These are phyloP conservation scores for Reticulitermes speratus DNA, from an alignment of 1,140 invertebrate species.

Conservation along the genomic window DNA sequence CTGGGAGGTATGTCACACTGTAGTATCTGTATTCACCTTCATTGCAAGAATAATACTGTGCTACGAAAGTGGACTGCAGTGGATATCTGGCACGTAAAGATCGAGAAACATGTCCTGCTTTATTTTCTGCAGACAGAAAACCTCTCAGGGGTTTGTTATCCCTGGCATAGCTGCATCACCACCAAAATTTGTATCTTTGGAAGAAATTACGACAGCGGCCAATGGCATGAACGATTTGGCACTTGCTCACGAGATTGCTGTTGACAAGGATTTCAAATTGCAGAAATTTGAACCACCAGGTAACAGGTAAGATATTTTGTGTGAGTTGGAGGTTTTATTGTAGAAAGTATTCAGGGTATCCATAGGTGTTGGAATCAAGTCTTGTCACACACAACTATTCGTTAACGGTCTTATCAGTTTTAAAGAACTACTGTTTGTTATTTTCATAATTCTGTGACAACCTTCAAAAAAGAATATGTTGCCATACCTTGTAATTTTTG, in stretches of 20 bases:
- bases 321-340: neutral
- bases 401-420: no score
- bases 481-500: no score
- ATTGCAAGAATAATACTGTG: no score
- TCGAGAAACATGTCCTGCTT: neutral
- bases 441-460: no score
- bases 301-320: constrained; percentile 58
- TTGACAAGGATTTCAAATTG: constrained; percentile 88
- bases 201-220: constrained; percentile 86
- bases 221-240: constrained; percentile 91
- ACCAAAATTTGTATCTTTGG: constrained; percentile 84
- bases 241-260: constrained; percentile 92
- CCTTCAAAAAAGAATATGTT: no score
- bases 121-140: constrained; percentile 8
- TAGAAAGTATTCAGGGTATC: no score
- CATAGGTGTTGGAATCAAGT: no score
- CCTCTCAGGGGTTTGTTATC: neutral
- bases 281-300: constrained; percentile 75
- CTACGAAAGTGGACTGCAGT: no score
- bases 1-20: no score
- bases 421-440: no score
- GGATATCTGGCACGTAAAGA: neutral
- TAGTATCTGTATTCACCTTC: no score
- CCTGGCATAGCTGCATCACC: constrained; percentile 62
- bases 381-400: no score